phyloP scores from a whole-genome alignment of 1,140 invertebrate species.

The Oedothorax gibbosus region DNA sequence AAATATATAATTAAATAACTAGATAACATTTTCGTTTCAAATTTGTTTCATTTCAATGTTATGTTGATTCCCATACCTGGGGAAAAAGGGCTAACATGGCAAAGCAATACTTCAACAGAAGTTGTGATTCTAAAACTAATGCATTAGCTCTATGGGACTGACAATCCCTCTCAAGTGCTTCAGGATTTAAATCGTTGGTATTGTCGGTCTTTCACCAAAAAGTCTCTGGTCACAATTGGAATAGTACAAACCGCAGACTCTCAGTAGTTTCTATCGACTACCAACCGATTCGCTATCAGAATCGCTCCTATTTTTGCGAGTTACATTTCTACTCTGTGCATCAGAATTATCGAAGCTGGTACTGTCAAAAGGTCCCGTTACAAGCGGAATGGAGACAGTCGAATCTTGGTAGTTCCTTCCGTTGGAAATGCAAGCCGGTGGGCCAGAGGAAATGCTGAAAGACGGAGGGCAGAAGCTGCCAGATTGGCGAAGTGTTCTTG shows the following conservation, averaged over 20 bases:
- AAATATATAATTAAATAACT: no score
- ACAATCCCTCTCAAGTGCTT: no score
- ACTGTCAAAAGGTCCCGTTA: slow-evolving; percentile 42
- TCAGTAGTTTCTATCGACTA: slow-evolving; percentile 1
- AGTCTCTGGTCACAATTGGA: no score
- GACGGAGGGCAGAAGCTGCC: slow-evolving; percentile 3
- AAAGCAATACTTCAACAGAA: no score
- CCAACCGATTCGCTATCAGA: slow-evolving; percentile 28
- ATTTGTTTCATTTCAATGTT: no score
- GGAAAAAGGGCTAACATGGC: no score
- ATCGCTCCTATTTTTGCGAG: slow-evolving; percentile 24
- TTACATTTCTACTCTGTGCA: background rate
- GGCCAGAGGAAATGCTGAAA: slow-evolving; percentile 14
- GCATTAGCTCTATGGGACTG: no score
- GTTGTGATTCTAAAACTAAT: no score
- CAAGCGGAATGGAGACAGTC: slow-evolving; percentile 48
- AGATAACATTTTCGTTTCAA: no score
- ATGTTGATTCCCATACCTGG: no score
- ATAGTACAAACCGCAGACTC: no score
- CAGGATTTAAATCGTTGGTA: background rate
- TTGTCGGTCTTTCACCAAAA: background rate
- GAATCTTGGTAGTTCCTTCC: slow-evolving; percentile 38
- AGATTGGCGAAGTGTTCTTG: slow-evolving; percentile 42
- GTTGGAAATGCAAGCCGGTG: slow-evolving; percentile 33
- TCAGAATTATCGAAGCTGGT: background rate